Conservation (phyloP, 2,797 vertebrate species). For the Diglossa cyanea region DNA sequence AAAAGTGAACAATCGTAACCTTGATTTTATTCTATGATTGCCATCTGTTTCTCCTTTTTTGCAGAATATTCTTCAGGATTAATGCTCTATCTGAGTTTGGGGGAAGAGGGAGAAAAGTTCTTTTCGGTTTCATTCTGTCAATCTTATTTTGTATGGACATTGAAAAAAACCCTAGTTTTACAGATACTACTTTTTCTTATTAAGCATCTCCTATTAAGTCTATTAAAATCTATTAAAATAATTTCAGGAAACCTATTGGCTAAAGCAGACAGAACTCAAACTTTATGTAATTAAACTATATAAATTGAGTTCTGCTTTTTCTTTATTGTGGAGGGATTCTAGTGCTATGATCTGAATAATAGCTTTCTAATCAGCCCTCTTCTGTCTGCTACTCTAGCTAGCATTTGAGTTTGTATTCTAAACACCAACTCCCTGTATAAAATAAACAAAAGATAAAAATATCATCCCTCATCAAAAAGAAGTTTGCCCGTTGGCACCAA, state of each 20-base stretch:
- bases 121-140: neutral
- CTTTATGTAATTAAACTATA: neutral
- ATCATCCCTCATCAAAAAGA: neutral
- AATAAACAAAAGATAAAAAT: neutral
- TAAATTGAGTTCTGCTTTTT: neutral
- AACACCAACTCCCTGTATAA: neutral
- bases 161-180: neutral
- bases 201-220: neutral
- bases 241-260: neutral
- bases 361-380: neutral
- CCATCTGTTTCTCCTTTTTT: slow-evolving; percentile 11
- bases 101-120: neutral
- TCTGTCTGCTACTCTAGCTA: neutral
- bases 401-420: neutral
- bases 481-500: neutral
- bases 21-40: slow-evolving; percentile 12
- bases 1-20: slow-evolving; percentile 45
- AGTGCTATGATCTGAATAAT: neutral
- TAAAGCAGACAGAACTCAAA: neutral
- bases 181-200: neutral
- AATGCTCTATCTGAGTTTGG: neutral
- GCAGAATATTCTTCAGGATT: neutral
- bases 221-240: neutral
- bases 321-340: neutral
- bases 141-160: neutral